These are phyloP conservation scores for Sebastes cheni DNA, from an alignment of 2,797 vertebrate genomes.

Conservation along the genomic window DNA sequence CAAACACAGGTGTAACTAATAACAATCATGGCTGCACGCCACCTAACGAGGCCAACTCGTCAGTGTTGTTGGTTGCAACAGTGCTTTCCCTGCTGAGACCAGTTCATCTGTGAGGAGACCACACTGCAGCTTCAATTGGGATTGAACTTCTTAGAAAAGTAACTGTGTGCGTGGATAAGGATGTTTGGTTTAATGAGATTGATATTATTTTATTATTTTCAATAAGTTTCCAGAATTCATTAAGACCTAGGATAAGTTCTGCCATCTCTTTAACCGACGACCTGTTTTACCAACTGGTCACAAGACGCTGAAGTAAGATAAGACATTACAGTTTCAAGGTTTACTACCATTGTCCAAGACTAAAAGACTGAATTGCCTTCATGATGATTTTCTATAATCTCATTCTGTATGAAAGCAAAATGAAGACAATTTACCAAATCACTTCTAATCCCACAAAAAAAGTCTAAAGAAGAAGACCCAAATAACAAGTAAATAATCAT, in stretches of 20 bases:
- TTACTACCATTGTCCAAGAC: background rate
- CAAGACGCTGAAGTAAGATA: background rate
- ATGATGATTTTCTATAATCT: background rate
- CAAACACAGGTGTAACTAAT: background rate
- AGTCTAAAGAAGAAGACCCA: background rate
- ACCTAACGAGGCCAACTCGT: background rate
- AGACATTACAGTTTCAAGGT: background rate
- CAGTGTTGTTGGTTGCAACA: background rate
- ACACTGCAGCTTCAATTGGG: background rate
- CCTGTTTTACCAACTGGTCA: background rate
- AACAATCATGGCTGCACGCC: background rate
- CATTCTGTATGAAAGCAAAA: background rate
- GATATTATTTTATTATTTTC: background rate
- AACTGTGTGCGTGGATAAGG: background rate
- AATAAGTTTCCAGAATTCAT: background rate
- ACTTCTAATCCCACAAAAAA: background rate
- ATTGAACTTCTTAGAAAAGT: background rate
- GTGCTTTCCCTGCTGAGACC: background rate
- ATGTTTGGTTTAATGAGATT: background rate
- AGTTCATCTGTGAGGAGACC: background rate
- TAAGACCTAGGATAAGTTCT: background rate
- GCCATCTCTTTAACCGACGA: background rate
- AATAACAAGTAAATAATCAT: background rate
- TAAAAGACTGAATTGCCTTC: background rate
- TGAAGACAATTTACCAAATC: background rate